A percentile compares a stretch with the other conserved stretches of the same genome.
phyloP scores from a whole-genome alignment of 1,140 invertebrate genomes.

The Venustaconcha ellipsiformis region DNA sequence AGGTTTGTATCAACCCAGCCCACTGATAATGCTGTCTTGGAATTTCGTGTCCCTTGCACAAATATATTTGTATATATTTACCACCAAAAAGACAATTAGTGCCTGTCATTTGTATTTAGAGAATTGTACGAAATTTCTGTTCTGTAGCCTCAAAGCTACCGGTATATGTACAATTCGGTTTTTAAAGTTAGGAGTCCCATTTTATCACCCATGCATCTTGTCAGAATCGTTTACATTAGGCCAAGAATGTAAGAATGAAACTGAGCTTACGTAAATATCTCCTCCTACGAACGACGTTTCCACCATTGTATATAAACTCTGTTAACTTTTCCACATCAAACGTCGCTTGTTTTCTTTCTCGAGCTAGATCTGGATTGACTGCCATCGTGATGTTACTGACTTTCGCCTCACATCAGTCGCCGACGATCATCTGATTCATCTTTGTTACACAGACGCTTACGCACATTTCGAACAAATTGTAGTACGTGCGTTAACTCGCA shows the following conservation, averaged over 20 bases:
- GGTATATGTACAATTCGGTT: neutral
- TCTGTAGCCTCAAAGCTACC: neutral
- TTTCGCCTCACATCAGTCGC: too few relatives aligned
- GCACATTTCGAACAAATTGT: too few relatives aligned
- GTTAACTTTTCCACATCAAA: constrained; percentile 22
- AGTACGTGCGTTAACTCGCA: too few relatives aligned
- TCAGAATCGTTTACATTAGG: neutral
- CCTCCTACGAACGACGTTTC: constrained; percentile 6
- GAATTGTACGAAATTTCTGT: neutral
- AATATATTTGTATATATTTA: too few relatives aligned
- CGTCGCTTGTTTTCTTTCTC: constrained; percentile 22
- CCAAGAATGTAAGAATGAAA: neutral
- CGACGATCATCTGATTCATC: too few relatives aligned
- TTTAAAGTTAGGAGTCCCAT: neutral
- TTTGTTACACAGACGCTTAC: too few relatives aligned
- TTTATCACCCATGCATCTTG: neutral
- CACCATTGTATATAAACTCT: constrained; percentile 21
- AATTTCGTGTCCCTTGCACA: too few relatives aligned
- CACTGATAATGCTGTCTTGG: too few relatives aligned
- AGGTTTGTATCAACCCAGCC: too few relatives aligned
- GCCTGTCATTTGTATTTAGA: too few relatives aligned
- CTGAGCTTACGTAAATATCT: constrained; percentile 19
- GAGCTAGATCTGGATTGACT: constrained; percentile 19
- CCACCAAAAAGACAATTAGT: too few relatives aligned
- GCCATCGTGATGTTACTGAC: neutral